Evolutionary conservation across 1,140 invertebrate species (phyloP).

Genomic region (Euglossa dilemma): DNA sequence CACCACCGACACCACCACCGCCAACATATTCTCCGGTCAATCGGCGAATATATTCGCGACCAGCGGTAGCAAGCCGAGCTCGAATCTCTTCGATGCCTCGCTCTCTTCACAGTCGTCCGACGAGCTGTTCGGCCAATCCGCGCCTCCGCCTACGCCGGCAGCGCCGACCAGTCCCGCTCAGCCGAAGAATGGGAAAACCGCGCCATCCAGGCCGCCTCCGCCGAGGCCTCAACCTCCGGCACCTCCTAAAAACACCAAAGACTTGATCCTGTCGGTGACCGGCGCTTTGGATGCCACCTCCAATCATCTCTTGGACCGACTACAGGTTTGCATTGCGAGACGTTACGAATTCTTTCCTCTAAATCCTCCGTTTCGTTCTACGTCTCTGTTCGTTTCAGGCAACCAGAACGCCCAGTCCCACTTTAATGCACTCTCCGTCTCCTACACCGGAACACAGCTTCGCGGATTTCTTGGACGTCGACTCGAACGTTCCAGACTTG

Average conservation of each 20-base stretch:
- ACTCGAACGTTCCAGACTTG: constrained; percentile 78
- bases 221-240: constrained; percentile 75
- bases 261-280: constrained; percentile 92
- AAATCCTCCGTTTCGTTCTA: background rate
- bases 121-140: constrained; percentile 1
- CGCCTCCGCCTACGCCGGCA: constrained; percentile 61
- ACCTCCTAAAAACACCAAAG: constrained; percentile 89
- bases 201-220: constrained; percentile 75
- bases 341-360: background rate
- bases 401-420: constrained; percentile 91
- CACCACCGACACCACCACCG: constrained; percentile 60
- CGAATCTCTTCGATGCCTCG: constrained; percentile 42
- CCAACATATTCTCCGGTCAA: constrained; percentile 58
- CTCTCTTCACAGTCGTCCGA: background rate
- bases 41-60: constrained; percentile 54
- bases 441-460: constrained; percentile 90
- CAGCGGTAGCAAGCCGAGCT: background rate
- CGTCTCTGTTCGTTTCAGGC: constrained; percentile 81
- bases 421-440: constrained; percentile 92
- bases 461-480: constrained; percentile 86
- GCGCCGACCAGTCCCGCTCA: constrained; percentile 70
- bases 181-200: constrained; percentile 58
- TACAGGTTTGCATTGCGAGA: constrained; percentile 74
- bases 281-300: constrained; percentile 94
- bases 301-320: constrained; percentile 90